These are phyloP conservation scores for Schrankia costaestrigalis DNA, from an alignment of 2,888 invertebrate genomes.

Conservation along the genomic window DNA sequence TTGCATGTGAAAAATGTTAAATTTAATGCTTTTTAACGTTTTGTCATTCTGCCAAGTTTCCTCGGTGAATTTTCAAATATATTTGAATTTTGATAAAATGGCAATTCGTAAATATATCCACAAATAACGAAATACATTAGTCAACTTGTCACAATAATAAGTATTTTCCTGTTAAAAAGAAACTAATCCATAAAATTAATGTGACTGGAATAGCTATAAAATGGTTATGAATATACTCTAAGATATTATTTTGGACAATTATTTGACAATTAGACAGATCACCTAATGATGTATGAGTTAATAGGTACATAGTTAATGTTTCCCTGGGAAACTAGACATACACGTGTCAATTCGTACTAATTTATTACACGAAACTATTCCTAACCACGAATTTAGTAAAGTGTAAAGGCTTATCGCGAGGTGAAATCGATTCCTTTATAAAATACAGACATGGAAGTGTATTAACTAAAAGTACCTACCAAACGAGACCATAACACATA, in stretches of 20 bases:
- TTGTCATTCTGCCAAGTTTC: constrained; percentile 28
- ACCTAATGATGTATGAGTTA: constrained; percentile 2
- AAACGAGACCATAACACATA: constrained; percentile 58
- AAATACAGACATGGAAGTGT: constrained; percentile 16
- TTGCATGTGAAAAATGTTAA: constrained; percentile 15
- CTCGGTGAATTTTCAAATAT: constrained; percentile 7
- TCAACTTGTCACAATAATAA: constrained; percentile 23
- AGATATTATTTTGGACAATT: constrained; percentile 4
- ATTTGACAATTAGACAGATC: constrained; percentile 16
- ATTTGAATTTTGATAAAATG: constrained; percentile 18
- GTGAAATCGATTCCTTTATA: constrained; percentile 17
- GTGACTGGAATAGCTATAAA: constrained; percentile 13
- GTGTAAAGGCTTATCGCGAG: constrained; percentile 4
- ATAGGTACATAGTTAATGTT: neutral
- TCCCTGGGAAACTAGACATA: neutral
- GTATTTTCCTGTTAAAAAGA: constrained; percentile 13
- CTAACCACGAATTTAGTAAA: constrained; percentile 1
- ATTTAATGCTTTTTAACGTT: constrained; percentile 17
- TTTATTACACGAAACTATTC: constrained; percentile 1
- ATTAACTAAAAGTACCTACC: constrained; percentile 20
- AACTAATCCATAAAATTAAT: constrained; percentile 14
- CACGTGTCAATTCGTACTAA: neutral
- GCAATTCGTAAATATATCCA: constrained; percentile 18
- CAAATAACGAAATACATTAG: constrained; percentile 22
- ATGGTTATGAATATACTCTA: constrained; percentile 4